A percentile compares a stretch with the other conserved stretches of the same genome.
phyloP scores from a whole-genome alignment of 2,797 vertebrate species.

The Myripristis jacobus region DNA sequence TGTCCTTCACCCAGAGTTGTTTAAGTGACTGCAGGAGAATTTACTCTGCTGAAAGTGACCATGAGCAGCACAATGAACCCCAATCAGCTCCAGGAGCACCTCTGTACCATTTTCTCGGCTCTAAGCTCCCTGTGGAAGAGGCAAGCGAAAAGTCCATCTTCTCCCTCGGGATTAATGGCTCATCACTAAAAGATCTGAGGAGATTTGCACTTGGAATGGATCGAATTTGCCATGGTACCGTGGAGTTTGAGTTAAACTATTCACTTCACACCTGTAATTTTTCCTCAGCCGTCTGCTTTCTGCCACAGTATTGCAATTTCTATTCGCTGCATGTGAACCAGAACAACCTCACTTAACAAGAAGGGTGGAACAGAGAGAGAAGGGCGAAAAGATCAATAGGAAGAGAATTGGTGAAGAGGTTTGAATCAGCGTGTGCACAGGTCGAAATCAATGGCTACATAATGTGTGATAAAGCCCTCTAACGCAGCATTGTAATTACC shows the following conservation, averaged over 20 bases:
- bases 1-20: neutral
- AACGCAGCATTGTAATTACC: slow-evolving; percentile 67
- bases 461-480: slow-evolving; percentile 71
- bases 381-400: slow-evolving; percentile 64
- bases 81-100: neutral
- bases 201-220: slow-evolving; percentile 17
- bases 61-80: neutral
- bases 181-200: slow-evolving; percentile 12
- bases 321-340: slow-evolving; percentile 4
- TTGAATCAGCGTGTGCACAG: slow-evolving; percentile 46
- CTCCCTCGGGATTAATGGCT: neutral
- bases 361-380: neutral
- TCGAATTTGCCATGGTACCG: slow-evolving; percentile 3
- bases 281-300: slow-evolving; percentile 20
- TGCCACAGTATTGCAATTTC: slow-evolving; percentile 11
- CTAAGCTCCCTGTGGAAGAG: neutral
- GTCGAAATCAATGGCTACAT: slow-evolving; percentile 69
- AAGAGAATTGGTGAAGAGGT: slow-evolving; percentile 49
- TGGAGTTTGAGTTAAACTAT: neutral
- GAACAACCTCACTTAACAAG: slow-evolving; percentile 13
- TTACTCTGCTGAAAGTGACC: neutral
- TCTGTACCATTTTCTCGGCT: neutral
- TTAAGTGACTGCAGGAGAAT: neutral
- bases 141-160: neutral
- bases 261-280: slow-evolving; percentile 32